Evolutionary conservation across 1,140 invertebrate genomes (phyloP).

Genomic region (Drosophila gunungcola): DNA sequence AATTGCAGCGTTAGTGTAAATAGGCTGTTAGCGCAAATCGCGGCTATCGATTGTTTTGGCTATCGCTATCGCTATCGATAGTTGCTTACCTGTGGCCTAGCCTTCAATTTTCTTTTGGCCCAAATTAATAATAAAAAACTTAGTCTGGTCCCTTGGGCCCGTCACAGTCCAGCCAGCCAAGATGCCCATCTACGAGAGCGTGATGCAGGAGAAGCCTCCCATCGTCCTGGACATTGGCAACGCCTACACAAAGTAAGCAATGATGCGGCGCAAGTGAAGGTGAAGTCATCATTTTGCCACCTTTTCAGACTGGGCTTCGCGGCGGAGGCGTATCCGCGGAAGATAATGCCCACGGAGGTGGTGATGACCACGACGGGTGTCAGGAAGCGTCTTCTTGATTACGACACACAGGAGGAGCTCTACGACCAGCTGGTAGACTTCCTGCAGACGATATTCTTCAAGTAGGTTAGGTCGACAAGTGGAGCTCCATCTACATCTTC

Average conservation of each 20-base stretch:
- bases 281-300: slow-evolving; percentile 64
- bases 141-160: not conserved
- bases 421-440: slow-evolving; percentile 95
- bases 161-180: not conserved
- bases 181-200: slow-evolving; percentile 91
- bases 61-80: not conserved
- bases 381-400: slow-evolving; percentile 89
- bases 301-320: slow-evolving; percentile 94
- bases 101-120: not conserved
- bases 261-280: not conserved
- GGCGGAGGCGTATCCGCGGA: slow-evolving; percentile 93
- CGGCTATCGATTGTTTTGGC: not conserved
- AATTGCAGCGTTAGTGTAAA: not conserved
- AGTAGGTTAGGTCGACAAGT: slow-evolving; percentile 86
- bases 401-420: slow-evolving; percentile 90
- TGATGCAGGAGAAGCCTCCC: slow-evolving; percentile 93
- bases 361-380: slow-evolving; percentile 88
- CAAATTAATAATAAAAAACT: not conserved
- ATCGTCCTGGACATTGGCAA: slow-evolving; percentile 96
- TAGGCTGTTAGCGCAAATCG: not conserved
- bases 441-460: slow-evolving; percentile 94
- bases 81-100: not conserved
- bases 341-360: slow-evolving; percentile 93
- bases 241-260: slow-evolving; percentile 95
- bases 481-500: slow-evolving; percentile 42